These are phyloP conservation scores for Petaurus breviceps DNA, from an alignment of 2,113 vertebrate species.

Conservation along the genomic window DNA sequence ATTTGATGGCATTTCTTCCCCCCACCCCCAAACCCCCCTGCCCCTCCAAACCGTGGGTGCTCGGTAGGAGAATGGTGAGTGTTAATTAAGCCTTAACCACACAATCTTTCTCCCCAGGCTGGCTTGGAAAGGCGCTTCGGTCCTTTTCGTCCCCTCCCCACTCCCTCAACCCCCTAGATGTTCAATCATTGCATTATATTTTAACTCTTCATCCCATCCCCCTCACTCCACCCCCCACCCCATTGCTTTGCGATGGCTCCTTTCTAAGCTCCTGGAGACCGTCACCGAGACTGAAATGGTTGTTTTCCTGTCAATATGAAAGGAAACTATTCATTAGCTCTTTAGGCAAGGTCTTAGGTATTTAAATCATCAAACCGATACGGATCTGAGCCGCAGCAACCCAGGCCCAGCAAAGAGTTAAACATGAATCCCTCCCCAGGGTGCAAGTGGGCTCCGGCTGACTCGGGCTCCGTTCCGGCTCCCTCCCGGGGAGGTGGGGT, in stretches of 20 bases:
- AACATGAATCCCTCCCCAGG: conserved; percentile 79
- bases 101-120: background rate
- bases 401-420: conserved; percentile 60
- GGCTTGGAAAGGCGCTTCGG: background rate
- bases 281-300: background rate
- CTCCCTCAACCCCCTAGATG: background rate
- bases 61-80: background rate
- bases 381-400: background rate
- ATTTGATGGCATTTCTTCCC: background rate
- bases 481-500: conserved; percentile 83
- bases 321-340: background rate
- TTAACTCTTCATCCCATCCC: background rate
- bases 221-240: background rate
- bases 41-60: background rate
- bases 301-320: conserved; percentile 1
- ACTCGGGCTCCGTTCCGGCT: background rate
- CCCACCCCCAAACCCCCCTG: background rate
- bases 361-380: conserved; percentile 5
- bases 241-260: background rate
- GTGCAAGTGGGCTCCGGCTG: conserved; percentile 53
- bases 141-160: background rate
- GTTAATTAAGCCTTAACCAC: background rate
- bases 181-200: background rate
- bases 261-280: background rate
- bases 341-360: background rate